phyloP scores from a whole-genome alignment of 2,797 vertebrate species.

The Anguilla obscura region DNA sequence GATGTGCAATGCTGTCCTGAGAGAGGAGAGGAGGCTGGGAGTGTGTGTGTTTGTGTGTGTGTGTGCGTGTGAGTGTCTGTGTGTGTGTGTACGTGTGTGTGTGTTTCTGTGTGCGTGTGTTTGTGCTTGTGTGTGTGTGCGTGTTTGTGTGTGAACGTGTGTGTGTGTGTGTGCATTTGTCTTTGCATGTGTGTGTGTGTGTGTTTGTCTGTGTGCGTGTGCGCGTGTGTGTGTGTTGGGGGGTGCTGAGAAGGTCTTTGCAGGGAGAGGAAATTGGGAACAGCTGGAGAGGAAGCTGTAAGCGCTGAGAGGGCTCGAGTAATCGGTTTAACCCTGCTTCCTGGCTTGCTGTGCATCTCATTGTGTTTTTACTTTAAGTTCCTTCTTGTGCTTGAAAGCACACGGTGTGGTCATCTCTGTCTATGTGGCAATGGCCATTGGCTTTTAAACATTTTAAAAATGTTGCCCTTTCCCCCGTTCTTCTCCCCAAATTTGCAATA shows the following conservation, averaged over 20 bases:
- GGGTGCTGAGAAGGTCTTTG: constrained; percentile 9
- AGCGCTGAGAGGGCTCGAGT: constrained; percentile 44
- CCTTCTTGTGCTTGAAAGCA: neutral
- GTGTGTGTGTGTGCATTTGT: too few relatives aligned
- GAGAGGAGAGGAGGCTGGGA: neutral
- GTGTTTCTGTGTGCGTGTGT: too few relatives aligned
- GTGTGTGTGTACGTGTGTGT: too few relatives aligned
- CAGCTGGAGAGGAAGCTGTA: constrained; percentile 51
- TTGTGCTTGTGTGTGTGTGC: too few relatives aligned
- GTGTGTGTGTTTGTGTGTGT: too few relatives aligned
- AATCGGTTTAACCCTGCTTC: constrained; percentile 60
- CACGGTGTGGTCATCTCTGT: neutral
- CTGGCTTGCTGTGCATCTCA: constrained; percentile 22
- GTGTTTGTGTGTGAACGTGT: constrained; percentile 10
- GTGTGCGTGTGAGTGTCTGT: too few relatives aligned
- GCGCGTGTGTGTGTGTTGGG: constrained; percentile 18
- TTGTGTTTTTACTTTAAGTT: neutral
- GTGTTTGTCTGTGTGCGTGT: constrained; percentile 5
- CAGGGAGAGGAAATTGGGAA: constrained; percentile 52
- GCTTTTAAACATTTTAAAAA: neutral
- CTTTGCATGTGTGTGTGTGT: too few relatives aligned
- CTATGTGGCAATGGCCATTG: neutral
- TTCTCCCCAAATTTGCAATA: neutral
- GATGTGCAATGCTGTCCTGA: neutral
- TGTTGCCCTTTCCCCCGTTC: neutral